A percentile compares a stretch with the other conserved stretches of the same genome.
Conservation (phyloP, 2,888 invertebrate species). For the Chironomus riparius region DNA sequence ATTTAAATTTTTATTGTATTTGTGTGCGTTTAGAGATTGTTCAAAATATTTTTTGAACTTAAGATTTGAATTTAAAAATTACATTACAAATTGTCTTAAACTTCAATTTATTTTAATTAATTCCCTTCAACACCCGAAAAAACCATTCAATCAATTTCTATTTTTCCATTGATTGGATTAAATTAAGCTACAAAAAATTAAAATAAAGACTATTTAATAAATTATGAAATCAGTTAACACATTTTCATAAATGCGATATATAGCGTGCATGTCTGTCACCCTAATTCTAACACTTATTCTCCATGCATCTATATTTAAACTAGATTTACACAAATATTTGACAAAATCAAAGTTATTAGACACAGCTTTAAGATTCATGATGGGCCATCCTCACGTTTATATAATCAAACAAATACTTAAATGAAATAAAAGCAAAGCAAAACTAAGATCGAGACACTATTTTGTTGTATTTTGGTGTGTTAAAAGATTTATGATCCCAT, state of each 20-base stretch:
- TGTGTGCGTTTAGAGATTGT: too few species aligned
- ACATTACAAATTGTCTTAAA: too few species aligned
- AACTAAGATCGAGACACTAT: too few species aligned
- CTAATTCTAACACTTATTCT: neutral
- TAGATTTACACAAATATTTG: neutral
- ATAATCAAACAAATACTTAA: neutral
- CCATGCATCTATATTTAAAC: neutral
- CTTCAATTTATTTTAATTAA: too few species aligned
- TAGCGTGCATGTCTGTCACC: neutral
- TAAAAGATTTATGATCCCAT: constrained; percentile 16
- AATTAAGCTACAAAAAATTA: neutral
- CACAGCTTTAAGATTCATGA: neutral
- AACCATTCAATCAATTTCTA: too few species aligned
- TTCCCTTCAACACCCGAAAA: too few species aligned
- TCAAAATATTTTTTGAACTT: too few species aligned
- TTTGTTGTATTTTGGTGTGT: neutral
- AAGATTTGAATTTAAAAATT: too few species aligned
- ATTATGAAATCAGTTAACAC: neutral
- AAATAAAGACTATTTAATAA: neutral
- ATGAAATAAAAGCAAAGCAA: neutral
- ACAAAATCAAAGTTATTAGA: neutral
- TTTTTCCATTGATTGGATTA: neutral
- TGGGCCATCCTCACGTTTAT: neutral
- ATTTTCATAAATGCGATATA: neutral
- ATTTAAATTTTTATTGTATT: too few species aligned